Conservation (phyloP, 2,113 vertebrate species). For the Ctenodactylus gundi region DNA sequence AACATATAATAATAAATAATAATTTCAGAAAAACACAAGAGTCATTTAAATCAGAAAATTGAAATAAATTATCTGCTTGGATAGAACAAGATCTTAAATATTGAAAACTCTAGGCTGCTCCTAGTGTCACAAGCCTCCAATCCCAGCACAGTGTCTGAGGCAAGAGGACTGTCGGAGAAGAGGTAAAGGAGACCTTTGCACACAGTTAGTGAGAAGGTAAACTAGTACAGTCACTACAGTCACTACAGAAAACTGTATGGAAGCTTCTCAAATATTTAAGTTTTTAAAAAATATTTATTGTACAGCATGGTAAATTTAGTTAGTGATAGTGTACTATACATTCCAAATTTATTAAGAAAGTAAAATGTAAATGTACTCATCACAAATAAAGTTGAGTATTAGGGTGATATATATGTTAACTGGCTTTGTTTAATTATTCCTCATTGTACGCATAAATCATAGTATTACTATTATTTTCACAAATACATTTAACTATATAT, state of each 20-base stretch:
- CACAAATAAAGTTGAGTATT: not conserved
- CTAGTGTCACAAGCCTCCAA: too few species aligned
- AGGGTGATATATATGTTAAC: not conserved
- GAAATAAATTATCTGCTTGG: not conserved
- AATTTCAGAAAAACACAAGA: not conserved
- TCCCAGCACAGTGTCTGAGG: too few species aligned
- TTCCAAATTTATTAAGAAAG: not conserved
- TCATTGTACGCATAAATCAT: not conserved
- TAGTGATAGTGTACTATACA: not conserved
- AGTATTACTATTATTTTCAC: not conserved
- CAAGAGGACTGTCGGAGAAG: too few species aligned
- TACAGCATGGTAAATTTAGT: not conserved
- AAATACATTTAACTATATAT: not conserved
- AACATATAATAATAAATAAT: too few species aligned
- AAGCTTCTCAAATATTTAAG: not conserved
- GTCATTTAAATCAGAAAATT: not conserved
- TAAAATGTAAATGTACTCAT: not conserved
- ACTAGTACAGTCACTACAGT: not conserved
- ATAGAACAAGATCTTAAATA: not conserved
- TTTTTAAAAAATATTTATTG: not conserved
- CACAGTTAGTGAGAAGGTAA: not conserved
- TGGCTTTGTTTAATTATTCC: not conserved
- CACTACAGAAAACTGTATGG: not conserved
- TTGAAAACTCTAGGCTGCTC: not conserved
- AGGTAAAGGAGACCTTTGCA: not conserved